Percentiles rank a stretch among this genome's conserved stretches.
Evolutionary conservation across 2,888 invertebrate species (phyloP).

Genomic region (Girardia tigrina): DNA sequence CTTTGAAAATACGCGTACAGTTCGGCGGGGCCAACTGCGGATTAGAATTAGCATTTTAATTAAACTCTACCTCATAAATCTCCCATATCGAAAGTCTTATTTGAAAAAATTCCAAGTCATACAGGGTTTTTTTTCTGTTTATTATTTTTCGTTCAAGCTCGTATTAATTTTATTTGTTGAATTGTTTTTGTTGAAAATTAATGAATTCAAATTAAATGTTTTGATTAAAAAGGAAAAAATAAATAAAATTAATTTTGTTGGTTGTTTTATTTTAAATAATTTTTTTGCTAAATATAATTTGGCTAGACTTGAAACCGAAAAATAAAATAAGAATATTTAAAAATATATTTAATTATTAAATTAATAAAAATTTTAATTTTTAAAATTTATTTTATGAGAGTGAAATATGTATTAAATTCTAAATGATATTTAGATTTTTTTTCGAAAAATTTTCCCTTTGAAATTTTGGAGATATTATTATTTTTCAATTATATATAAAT

Average conservation of each 20-base stretch:
- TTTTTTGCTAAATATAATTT: too few species aligned
- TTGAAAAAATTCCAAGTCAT: not conserved
- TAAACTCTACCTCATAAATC: conserved; percentile 14
- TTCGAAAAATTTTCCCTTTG: too few species aligned
- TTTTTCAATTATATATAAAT: too few species aligned
- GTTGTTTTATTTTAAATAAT: too few species aligned
- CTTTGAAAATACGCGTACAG: not conserved
- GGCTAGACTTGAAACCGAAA: too few species aligned
- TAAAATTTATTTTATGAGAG: too few species aligned
- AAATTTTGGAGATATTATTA: too few species aligned
- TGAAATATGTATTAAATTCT: too few species aligned
- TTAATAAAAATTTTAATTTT: too few species aligned
- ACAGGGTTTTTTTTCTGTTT: not conserved
- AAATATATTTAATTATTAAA: too few species aligned
- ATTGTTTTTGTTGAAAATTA: not conserved
- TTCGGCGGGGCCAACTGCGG: not conserved
- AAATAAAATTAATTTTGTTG: not conserved
- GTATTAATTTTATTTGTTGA: not conserved
- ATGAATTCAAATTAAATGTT: not conserved
- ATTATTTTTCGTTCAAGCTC: not conserved
- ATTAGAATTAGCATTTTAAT: conserved; percentile 23
- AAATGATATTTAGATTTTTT: too few species aligned
- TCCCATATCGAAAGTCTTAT: not conserved
- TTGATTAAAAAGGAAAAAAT: not conserved
- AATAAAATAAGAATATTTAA: too few species aligned